Evolutionary conservation across 92 coral and sea anemone genomes (phyloP).

Genomic region (Umimayanthus chanpuru): DNA sequence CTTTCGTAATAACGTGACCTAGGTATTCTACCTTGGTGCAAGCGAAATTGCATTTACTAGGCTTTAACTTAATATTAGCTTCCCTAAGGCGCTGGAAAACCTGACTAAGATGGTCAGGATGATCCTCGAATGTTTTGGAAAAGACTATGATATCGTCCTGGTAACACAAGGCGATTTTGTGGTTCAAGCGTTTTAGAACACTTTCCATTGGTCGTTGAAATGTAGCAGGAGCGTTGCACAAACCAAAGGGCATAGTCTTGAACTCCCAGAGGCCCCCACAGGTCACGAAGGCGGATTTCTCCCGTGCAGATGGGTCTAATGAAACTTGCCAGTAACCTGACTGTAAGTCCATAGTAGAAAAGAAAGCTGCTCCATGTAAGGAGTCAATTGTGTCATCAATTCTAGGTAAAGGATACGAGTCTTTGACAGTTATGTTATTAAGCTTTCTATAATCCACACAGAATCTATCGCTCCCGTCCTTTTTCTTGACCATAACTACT

Average conservation of each 20-base stretch:
- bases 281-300: conserved; percentile 47
- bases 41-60: conserved; percentile 54
- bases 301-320: conserved; percentile 22
- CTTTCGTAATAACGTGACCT: conserved; percentile 58
- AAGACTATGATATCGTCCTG: conserved; percentile 51
- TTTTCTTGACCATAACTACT: conserved; percentile 58
- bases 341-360: conserved; percentile 42
- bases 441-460: conserved; percentile 61
- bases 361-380: conserved; percentile 32
- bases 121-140: conserved; percentile 55
- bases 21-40: conserved; percentile 39
- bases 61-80: conserved; percentile 51
- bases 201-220: conserved; percentile 63
- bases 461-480: conserved; percentile 57
- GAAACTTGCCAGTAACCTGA: conserved; percentile 38
- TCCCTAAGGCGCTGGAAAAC: conserved; percentile 52
- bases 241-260: conserved; percentile 15
- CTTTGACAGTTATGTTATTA: conserved; percentile 44
- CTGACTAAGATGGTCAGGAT: conserved; percentile 45
- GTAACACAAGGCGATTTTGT: conserved; percentile 37
- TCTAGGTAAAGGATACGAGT: conserved; percentile 52
- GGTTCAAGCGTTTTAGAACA: conserved; percentile 43
- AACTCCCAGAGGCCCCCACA: conserved; percentile 20
- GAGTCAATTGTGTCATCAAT: conserved; percentile 50
- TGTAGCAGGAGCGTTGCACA: conserved; percentile 35